A percentile compares a stretch with the other conserved stretches of the same genome.
These are phyloP conservation scores for Catamblyrhynchus diadema DNA, from an alignment of 2,797 vertebrate genomes.

Conservation along the genomic window DNA sequence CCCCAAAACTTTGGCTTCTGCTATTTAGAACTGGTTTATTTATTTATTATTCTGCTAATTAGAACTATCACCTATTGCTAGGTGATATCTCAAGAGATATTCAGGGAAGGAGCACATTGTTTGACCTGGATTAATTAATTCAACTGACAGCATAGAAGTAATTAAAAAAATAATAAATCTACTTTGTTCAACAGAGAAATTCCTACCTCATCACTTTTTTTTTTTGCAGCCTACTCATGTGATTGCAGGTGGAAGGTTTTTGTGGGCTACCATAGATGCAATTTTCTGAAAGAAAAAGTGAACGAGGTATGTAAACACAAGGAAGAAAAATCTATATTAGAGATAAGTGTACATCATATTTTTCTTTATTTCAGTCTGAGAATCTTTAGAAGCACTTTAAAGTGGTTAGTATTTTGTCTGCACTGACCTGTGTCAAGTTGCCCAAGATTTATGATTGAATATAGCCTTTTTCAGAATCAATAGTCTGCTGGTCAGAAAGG, in stretches of 20 bases:
- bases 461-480: conserved; percentile 12
- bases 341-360: not conserved
- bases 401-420: conserved; percentile 12
- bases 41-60: not conserved
- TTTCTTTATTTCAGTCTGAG: not conserved
- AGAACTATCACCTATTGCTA: not conserved
- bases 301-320: not conserved
- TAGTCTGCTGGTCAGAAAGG: not conserved
- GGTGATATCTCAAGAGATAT: not conserved
- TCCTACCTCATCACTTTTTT: not conserved
- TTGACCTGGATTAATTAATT: not conserved
- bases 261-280: not conserved
- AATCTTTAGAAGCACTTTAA: conserved; percentile 11
- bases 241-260: not conserved
- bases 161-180: not conserved
- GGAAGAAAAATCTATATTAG: not conserved
- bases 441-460: conserved; percentile 10
- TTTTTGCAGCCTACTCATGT: not conserved
- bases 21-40: not conserved
- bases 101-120: not conserved
- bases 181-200: not conserved
- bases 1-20: not conserved
- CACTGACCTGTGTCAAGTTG: not conserved
- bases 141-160: not conserved
- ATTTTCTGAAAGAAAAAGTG: not conserved